Base-by-base conservation (phyloP, 2,113 vertebrate species). In the Coregonus clupeaformis region DNA sequence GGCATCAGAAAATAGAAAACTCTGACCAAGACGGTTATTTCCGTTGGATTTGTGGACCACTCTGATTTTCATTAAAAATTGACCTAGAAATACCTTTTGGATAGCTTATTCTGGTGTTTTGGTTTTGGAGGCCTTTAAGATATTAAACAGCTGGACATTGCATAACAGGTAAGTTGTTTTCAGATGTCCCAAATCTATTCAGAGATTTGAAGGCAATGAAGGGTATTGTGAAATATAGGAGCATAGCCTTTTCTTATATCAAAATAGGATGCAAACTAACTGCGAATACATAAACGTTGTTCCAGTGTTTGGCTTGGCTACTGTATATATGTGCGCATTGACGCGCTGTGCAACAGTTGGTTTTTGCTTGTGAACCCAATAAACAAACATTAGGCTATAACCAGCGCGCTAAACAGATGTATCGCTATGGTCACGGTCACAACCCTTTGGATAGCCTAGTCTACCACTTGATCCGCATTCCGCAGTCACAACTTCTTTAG, bases 381-480 rank as follows among this genome's bases (percentile, higher is more conserved):
- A 42, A 36, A 71, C 2, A 64, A 30, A 3, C 7, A 11, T 3
- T 59, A 36, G 32, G 1, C 7, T 9, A 24, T 36, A 1, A 13
- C 11, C 49, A 52, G 20, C 11, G 25, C 45, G 63, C 49, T 25
- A 20, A 69, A 67, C 49, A 29, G 32, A 73, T 73, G 47, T 42
- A 82, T 87, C 75, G 69, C 79, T 65, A 74, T 74, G 70, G 80
- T 4, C 42, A 79, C 79, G 1, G 73, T 62, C 72, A 70, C 42
- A 71, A 72, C 69, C 6, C 14, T 4, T 18, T 5, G 3, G 4
- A 7, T 29, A 18, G 42, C 20, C n/a, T n/a, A 3, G 12, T 42
- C 5, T 60, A 52, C 6, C 30, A 55, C 49, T 24, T 22, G 18
- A 69, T 30, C 25, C 7, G 2, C 60, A 18, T 25, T 62, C 36